Evolutionary conservation across 2,113 vertebrate species (phyloP).

Genomic region (Hirundichthys speculiger): DNA sequence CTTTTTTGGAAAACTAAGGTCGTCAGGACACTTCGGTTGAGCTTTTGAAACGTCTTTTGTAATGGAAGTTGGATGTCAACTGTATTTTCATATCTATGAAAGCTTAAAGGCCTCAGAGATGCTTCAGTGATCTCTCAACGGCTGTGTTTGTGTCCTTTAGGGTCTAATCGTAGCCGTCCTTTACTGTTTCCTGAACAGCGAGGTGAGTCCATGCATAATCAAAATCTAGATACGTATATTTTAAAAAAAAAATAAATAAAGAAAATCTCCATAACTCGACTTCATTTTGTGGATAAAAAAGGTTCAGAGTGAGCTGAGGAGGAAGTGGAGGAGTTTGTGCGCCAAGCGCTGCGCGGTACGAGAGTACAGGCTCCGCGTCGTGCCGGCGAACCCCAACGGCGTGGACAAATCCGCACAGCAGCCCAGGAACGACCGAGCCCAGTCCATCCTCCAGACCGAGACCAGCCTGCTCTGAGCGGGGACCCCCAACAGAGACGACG

Average conservation of each 20-base stretch:
- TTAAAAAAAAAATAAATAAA: no score
- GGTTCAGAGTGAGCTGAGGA: constrained; percentile 91
- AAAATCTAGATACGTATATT: neutral
- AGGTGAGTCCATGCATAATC: constrained; percentile 81
- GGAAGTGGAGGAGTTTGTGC: constrained; percentile 85
- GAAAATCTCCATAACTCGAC: neutral
- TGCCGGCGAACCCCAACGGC: constrained; percentile 82
- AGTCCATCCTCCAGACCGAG: constrained; percentile 92
- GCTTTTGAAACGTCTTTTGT: no score
- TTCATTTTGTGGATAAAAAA: neutral
- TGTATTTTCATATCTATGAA: no score
- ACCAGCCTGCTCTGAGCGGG: constrained; percentile 83
- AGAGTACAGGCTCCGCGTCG: constrained; percentile 80
- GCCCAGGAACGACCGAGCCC: constrained; percentile 81
- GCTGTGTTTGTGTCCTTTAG: constrained; percentile 75
- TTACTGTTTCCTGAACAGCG: constrained; percentile 93
- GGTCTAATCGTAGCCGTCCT: constrained; percentile 89
- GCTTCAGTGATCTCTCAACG: no score
- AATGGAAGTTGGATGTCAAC: no score
- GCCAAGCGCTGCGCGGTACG: constrained; percentile 74
- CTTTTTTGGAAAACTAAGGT: no score
- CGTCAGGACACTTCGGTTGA: no score
- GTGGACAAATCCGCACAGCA: constrained; percentile 76
- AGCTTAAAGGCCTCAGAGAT: no score
- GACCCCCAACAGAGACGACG: no score